Percentiles rank a stretch among this genome's conserved stretches.
Conservation (phyloP, 2,113 vertebrate species). For the Pollachius pollachius region DNA sequence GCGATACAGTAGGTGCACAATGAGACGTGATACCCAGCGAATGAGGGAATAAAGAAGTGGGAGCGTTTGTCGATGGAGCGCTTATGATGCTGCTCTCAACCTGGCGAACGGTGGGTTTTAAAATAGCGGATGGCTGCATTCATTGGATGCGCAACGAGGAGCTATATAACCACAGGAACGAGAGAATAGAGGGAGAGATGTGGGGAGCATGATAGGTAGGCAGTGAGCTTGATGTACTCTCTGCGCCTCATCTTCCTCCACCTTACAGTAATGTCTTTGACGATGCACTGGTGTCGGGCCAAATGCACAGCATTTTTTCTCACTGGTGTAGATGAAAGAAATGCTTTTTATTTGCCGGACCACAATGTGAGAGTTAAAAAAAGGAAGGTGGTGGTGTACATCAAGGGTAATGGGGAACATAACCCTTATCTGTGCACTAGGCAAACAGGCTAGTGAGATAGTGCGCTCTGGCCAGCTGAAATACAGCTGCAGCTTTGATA, state of each 20-base stretch:
- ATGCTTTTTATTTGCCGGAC: conserved; percentile 78
- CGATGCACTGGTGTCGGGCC: conserved; percentile 79
- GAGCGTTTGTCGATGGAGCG: too few species aligned
- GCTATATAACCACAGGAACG: too few species aligned
- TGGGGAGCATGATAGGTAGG: neutral
- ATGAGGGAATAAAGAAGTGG: too few species aligned
- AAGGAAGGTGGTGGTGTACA: conserved; percentile 22
- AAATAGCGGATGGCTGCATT: too few species aligned
- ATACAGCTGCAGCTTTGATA: neutral
- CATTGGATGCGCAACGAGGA: too few species aligned
- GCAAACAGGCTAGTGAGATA: conserved; percentile 50
- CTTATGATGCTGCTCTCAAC: too few species aligned
- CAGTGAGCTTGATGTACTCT: neutral
- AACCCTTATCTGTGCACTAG: conserved; percentile 48
- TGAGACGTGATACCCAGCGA: neutral
- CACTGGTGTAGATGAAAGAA: too few species aligned
- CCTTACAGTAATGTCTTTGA: conserved; percentile 78
- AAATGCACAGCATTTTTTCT: conserved; percentile 68
- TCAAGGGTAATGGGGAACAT: conserved; percentile 13
- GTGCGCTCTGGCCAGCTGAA: neutral
- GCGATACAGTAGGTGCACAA: conserved; percentile 41
- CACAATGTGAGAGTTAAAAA: conserved; percentile 70
- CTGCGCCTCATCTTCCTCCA: conserved; percentile 25
- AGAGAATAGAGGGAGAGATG: too few species aligned
- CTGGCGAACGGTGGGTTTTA: too few species aligned